Evolutionary conservation across 2,888 invertebrate species (phyloP), one percentile per base, ranked within the genome.

Genomic region (Chalcis sispes): DNA sequence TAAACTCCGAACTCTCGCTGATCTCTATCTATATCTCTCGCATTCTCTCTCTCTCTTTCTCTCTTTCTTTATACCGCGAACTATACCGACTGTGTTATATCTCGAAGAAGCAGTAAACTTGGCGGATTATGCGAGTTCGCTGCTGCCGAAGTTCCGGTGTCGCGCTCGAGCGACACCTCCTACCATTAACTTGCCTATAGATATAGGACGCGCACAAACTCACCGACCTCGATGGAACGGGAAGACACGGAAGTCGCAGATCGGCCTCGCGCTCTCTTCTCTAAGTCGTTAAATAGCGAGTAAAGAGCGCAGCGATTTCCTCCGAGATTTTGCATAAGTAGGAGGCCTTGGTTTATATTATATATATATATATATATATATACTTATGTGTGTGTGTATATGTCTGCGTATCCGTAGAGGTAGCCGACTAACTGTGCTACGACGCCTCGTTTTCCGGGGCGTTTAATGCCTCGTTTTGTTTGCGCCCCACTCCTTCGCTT

Each of bases 231-330:
- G n/a, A n/a, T n/a, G 25, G 29, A 32, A 13, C 10, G 48, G 10
- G 29, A 13, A n/a, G 46, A 5, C n/a, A 13, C 69, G 75, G 71
- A 75, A 71, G 66, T 75, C 75, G 58, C 67, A 72, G 62, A 32
- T 67, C 65, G 36, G n/a, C n/a, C n/a, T n/a, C n/a, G n/a, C 32
- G 32, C 32, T 15, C 40, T 72, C 77, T 59, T 70, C 61, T 27
- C 69, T 48, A 56, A 72, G 70, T 73, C 77, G 70, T 77, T 77
- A 73, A 77, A 73, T 65, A 73, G 64, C 72, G 56, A 65, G 69
- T 69, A 69, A 56, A 72, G 72, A 72, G 64, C 64, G 56, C 27
- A 8, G 32, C 8, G 58, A 25, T 48, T 59, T 40, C 18, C n/a
- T n/a, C n/a, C 42, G 36, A 54, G 46, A 18, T 50, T 46, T 46